Evolutionary conservation across 2,113 vertebrate species (phyloP), one percentile per base, ranked within the genome.

Genomic region (Entelurus aequoreus): DNA sequence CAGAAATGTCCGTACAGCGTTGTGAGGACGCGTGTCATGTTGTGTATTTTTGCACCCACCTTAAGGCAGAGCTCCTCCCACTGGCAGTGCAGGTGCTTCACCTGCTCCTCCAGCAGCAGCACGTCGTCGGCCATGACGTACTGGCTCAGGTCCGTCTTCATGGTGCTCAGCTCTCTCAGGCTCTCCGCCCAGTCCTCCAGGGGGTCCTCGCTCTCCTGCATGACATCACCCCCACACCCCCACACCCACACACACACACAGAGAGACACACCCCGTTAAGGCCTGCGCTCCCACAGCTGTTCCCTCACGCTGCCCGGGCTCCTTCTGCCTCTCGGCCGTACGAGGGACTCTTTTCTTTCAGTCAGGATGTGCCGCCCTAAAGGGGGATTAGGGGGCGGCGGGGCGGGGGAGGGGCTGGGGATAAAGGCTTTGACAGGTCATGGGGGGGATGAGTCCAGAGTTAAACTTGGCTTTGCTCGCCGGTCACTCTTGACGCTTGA

Each of bases 181-280:
- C 89, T 83, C 78, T 85, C 78, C 16, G 84, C 89, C 94, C 95
- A 96, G 87, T 85, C 88, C 60, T 89, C 88, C 83, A 95, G 88
- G 9, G 88, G 84, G 77, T 90, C 92, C 90, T 95, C 90, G 69
- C 91, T 86, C 83, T 94, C 93, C 95, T 97, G 94, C 91, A 93
- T 91, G 86, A 86, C 87, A 92, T 13, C 10, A 15, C n/a, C 19
- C n/a, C n/a, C n/a, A n/a, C n/a, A n/a, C n/a, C n/a, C n/a, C n/a
- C n/a, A n/a, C n/a, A n/a, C n/a, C n/a, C n/a, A n/a, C n/a, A n/a
- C n/a, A 12, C 54, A 54, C 15, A 10, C 56, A 28, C 15, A 10
- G 8, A 38, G 14, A 46, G 11, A 46, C 42, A 12, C 42, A 11
- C 42, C 42, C 42, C 11, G 12, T 56, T 48, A 35, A 42, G 36